These are phyloP conservation scores for Acrobasis suavella DNA, from an alignment of 2,888 invertebrate genomes.

Conservation along the genomic window DNA sequence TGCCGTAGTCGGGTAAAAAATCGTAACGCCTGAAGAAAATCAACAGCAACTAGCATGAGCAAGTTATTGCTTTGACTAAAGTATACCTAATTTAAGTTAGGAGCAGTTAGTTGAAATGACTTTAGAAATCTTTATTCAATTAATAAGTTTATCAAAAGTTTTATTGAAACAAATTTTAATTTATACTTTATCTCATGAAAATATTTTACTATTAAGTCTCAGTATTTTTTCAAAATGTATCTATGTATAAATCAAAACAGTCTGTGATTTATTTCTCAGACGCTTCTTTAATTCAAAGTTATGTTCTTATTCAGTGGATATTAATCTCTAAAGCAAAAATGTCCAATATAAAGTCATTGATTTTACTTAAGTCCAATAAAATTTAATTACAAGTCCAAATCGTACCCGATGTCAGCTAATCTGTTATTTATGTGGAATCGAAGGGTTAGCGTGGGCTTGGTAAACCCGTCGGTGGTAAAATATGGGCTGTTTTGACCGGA, in stretches of 20 bases:
- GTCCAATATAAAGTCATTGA: conserved; percentile 52
- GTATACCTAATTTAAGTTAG: not conserved
- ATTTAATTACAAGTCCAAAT: conserved; percentile 58
- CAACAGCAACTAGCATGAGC: not conserved
- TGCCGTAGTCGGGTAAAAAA: too few species aligned
- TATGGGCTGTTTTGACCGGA: conserved; percentile 5
- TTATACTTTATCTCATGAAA: not conserved
- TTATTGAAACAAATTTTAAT: not conserved
- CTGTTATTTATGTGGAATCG: conserved; percentile 61
- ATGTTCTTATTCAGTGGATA: conserved; percentile 8
- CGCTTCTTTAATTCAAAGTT: conserved; percentile 1
- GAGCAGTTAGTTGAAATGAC: not conserved
- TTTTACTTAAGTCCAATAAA: conserved; percentile 63
- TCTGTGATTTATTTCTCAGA: not conserved
- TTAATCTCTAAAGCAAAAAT: conserved; percentile 11
- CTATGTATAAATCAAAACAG: not conserved
- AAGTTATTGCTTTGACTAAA: not conserved
- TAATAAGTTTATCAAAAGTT: not conserved
- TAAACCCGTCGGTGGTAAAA: conserved; percentile 7
- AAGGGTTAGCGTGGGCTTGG: conserved; percentile 30
- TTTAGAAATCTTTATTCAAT: not conserved
- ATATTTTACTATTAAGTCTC: not conserved
- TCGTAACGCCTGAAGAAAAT: not conserved
- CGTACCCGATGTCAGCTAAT: conserved; percentile 53
- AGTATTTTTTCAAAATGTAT: too few species aligned